Percentiles rank a stretch among this genome's conserved stretches.
Conservation (phyloP, 2,113 vertebrate species). For the Gymnogyps californianus region DNA sequence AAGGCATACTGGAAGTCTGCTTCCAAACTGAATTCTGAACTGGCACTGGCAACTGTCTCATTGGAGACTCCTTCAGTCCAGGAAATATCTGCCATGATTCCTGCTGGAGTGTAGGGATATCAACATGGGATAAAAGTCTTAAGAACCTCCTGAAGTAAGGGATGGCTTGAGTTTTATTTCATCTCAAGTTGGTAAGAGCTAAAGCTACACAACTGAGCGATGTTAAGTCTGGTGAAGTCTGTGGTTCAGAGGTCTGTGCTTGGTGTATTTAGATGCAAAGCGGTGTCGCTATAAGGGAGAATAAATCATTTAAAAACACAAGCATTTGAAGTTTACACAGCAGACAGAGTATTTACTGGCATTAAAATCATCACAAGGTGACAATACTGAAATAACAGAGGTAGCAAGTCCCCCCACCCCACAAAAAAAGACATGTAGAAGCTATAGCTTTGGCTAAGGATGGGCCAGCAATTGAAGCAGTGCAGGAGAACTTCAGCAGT, state of each 20-base stretch:
- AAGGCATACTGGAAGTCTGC: slow-evolving; percentile 76
- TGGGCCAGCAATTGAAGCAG: not conserved
- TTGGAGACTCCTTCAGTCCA: not conserved
- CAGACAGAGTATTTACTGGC: too few relatives aligned
- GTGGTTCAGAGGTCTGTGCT: not conserved
- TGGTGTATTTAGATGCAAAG: not conserved
- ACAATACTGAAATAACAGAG: not conserved
- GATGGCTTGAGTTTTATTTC: not conserved
- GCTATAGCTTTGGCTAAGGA: not conserved
- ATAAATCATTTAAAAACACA: not conserved
- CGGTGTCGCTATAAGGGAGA: not conserved
- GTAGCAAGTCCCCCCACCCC: not conserved
- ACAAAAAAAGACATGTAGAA: accelerated
- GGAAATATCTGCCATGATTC: not conserved
- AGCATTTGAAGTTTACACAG: not conserved
- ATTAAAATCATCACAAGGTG: not conserved
- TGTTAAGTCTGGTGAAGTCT: not conserved
- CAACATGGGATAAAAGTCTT: accelerated
- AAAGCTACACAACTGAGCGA: accelerated
- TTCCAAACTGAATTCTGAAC: not conserved
- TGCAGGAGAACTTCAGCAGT: not conserved
- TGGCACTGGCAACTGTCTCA: not conserved
- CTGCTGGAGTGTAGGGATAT: not conserved
- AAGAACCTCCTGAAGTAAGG: too few relatives aligned
- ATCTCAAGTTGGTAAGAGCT: not conserved